phyloP scores from a whole-genome alignment of 2,888 invertebrate species.

The Drosophila gaucha region DNA sequence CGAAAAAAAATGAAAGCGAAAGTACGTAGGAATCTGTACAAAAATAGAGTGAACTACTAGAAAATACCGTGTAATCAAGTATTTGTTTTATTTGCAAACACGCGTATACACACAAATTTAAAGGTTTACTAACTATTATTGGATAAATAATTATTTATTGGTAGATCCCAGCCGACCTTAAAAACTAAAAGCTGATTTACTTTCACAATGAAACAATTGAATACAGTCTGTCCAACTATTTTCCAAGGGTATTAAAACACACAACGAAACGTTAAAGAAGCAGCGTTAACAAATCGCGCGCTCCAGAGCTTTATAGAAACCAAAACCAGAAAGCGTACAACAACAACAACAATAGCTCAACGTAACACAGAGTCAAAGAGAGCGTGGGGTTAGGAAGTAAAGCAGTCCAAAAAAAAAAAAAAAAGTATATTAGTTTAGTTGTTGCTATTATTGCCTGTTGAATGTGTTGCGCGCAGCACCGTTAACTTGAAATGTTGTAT shows the following conservation, averaged over 20 bases:
- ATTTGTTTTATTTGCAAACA: too few relatives aligned
- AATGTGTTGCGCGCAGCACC: conserved; percentile 57
- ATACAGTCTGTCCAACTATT: neutral
- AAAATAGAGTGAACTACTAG: neutral
- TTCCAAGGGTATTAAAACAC: conserved; percentile 24
- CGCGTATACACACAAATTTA: too few relatives aligned
- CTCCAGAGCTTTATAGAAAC: conserved; percentile 58
- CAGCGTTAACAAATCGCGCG: conserved; percentile 49
- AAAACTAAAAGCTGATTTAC: neutral
- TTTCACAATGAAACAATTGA: neutral
- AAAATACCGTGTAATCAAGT: conserved; percentile 1
- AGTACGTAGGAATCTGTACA: conserved; percentile 71
- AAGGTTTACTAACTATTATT: too few relatives aligned
- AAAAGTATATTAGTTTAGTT: conserved; percentile 68
- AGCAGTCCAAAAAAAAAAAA: neutral
- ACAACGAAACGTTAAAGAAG: conserved; percentile 38
- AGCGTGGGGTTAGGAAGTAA: neutral
- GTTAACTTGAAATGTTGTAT: conserved; percentile 60
- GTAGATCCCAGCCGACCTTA: too few relatives aligned
- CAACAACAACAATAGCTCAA: conserved; percentile 17
- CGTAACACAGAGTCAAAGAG: conserved; percentile 16
- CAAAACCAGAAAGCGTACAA: conserved; percentile 75
- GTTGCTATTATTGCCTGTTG: conserved; percentile 55
- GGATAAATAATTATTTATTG: too few relatives aligned
- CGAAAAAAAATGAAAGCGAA: conserved; percentile 68